phyloP scores from a whole-genome alignment of 2,797 vertebrate species.

The Syngnathus acus region DNA sequence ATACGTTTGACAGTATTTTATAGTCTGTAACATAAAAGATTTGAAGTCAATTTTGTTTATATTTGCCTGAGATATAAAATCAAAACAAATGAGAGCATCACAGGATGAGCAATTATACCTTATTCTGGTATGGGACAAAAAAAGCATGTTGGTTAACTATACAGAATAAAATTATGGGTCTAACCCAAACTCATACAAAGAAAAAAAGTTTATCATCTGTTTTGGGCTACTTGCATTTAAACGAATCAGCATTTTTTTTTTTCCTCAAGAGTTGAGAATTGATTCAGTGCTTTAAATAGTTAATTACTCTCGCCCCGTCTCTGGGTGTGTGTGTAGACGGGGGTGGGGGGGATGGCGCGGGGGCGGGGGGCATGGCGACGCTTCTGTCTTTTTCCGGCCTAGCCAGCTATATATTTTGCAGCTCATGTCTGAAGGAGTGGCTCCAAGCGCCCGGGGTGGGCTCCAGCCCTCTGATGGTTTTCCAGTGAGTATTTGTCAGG shows the following conservation, averaged over 20 bases:
- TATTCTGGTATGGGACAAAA: too few species aligned
- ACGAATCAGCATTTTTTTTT: neutral
- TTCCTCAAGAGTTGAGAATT: constrained; percentile 10
- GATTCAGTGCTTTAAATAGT: constrained; percentile 60
- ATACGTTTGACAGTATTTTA: too few species aligned
- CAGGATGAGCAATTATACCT: too few species aligned
- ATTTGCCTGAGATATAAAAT: too few species aligned
- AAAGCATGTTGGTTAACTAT: neutral
- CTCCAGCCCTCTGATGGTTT: constrained; percentile 83
- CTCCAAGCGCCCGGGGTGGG: constrained; percentile 86
- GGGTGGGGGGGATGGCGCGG: constrained; percentile 10
- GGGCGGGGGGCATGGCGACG: constrained; percentile 38
- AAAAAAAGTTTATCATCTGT: neutral
- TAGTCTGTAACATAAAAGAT: too few species aligned
- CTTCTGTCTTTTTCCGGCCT: constrained; percentile 60
- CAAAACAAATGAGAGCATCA: too few species aligned
- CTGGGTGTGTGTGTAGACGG: constrained; percentile 56
- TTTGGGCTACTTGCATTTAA: neutral
- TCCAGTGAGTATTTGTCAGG: constrained; percentile 94
- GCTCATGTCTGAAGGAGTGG: constrained; percentile 80
- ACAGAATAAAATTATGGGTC: neutral
- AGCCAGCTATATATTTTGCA: constrained; percentile 72
- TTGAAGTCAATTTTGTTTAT: too few species aligned
- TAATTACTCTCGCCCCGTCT: constrained; percentile 67
- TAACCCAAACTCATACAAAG: neutral